Percentiles rank a stretch among this genome's conserved stretches.
phyloP scores from a whole-genome alignment of 2,797 vertebrate genomes.

The Carapus acus region DNA sequence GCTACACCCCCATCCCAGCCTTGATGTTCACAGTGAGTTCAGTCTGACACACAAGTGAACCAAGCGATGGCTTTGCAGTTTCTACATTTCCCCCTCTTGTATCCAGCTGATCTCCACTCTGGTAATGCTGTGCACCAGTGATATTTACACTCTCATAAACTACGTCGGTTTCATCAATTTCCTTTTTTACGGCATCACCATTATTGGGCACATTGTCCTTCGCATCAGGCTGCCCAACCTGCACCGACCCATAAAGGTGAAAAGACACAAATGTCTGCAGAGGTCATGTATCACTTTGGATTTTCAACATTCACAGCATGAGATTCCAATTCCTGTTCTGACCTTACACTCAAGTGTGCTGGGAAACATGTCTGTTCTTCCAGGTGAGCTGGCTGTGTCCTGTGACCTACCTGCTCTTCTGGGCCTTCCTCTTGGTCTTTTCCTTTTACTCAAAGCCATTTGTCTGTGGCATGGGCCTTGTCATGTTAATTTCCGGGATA shows the following conservation, averaged over 20 bases:
- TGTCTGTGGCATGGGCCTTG: slow-evolving; percentile 74
- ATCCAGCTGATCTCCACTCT: slow-evolving; percentile 73
- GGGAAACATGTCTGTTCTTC: slow-evolving; percentile 3
- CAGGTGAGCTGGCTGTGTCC: slow-evolving; percentile 75
- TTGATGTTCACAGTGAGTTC: slow-evolving; percentile 74
- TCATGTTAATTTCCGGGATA: slow-evolving; percentile 76
- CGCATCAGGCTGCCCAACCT: slow-evolving; percentile 71
- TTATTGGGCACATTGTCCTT: slow-evolving; percentile 76
- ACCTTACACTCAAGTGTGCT: no score
- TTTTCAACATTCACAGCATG: no score
- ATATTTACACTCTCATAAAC: slow-evolving; percentile 81
- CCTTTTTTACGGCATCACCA: slow-evolving; percentile 77
- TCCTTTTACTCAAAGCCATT: slow-evolving; percentile 75
- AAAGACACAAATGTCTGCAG: not conserved
- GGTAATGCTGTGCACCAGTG: slow-evolving; percentile 78
- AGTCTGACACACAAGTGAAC: not conserved
- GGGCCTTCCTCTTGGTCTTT: slow-evolving; percentile 76
- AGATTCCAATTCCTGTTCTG: no score
- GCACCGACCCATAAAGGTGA: slow-evolving; percentile 74
- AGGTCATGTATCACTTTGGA: no score
- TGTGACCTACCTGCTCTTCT: slow-evolving; percentile 74
- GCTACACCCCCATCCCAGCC: slow-evolving; percentile 77
- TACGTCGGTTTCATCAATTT: slow-evolving; percentile 81
- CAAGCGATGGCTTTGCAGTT: no score
- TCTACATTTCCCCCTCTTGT: not conserved